Evolutionary conservation across 2,797 vertebrate species (phyloP).

Genomic region (Ctenopoma kingsleyae): DNA sequence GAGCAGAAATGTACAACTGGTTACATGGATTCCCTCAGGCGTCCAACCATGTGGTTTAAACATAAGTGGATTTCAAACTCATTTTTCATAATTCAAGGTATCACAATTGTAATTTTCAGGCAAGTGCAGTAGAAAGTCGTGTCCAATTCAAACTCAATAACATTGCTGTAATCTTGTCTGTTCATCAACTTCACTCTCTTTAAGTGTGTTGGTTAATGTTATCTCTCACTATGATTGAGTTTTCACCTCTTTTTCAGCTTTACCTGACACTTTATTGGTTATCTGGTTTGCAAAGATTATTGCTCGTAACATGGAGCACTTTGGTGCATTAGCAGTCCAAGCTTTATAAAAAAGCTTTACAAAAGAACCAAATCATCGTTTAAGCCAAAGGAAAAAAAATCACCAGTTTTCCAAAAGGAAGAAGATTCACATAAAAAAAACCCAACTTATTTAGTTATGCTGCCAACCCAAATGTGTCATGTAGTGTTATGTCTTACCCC

Average conservation of each 20-base stretch:
- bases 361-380: slow-evolving; percentile 65
- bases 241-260: slow-evolving; percentile 97
- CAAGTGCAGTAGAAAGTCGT: slow-evolving; percentile 91
- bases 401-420: slow-evolving; percentile 59
- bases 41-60: slow-evolving; percentile 69
- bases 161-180: slow-evolving; percentile 88
- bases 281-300: slow-evolving; percentile 99
- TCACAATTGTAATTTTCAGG: slow-evolving; percentile 85
- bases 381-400: slow-evolving; percentile 66
- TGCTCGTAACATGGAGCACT: slow-evolving; percentile 88
- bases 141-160: slow-evolving; percentile 95
- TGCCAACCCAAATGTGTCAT: slow-evolving; percentile 62
- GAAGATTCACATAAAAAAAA: slow-evolving; percentile 60
- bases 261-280: slow-evolving; percentile 95
- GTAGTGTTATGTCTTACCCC: slow-evolving; percentile 73
- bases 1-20: slow-evolving; percentile 75
- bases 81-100: slow-evolving; percentile 74
- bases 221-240: slow-evolving; percentile 96
- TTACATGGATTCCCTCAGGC: slow-evolving; percentile 70
- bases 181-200: slow-evolving; percentile 86
- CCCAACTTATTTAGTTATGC: slow-evolving; percentile 68
- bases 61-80: slow-evolving; percentile 76
- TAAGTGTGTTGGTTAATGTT: slow-evolving; percentile 93
- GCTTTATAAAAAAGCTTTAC: slow-evolving; percentile 78
- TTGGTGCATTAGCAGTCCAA: slow-evolving; percentile 83